Evolutionary conservation across 2,888 invertebrate genomes (phyloP), one percentile per base, ranked within the genome.

Genomic region (Blastobasis lacticolella): DNA sequence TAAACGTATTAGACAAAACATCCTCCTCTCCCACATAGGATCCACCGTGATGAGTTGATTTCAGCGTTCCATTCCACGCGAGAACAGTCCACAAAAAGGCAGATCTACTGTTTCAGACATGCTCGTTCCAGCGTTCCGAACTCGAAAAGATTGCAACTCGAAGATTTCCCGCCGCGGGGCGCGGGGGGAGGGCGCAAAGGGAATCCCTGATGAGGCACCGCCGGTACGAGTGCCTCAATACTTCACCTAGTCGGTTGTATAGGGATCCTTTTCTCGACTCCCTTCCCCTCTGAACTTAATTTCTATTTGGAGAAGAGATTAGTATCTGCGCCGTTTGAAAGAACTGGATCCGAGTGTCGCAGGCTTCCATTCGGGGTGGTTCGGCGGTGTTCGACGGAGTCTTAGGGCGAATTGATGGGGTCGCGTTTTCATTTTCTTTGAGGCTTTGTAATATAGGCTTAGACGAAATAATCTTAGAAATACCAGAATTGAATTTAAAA

Each of bases 141-240:
- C 9, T 43, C 43, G 43, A 43, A 43, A 43, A 43, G 45, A 10
- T 37, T 37, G 48, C 10, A 38, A 42, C 50, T 6, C 23, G 23
- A 23, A 23, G 23, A 23, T 23, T 23, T 23, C 23, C 72, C 67
- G 72, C 78, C 74, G 73, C 75, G 81, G 75, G 87, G 86, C 88
- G 86, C 86, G 86, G 78, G 81, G 73, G 66, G 84, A 81, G 84
- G 9, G 6, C 51, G 64, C 73, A 81, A 80, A 80, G 73, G 67
- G 81, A 80, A 81, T 81, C 67, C 63, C 57, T 68, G 72, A 81
- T 79, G 76, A 78, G 69, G 58, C 59, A 61, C 58, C 63, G 61
- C 36, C 10, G 45, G 10, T 8, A 6, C 49, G 41, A 8, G 45
- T 8, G 10, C 6, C 10, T 7, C 41, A 9, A 9, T 23, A 23